Evolutionary conservation across 2,797 vertebrate genomes (phyloP), one percentile per base, ranked within the genome.

Genomic region (Kryptopterus vitreolus): DNA sequence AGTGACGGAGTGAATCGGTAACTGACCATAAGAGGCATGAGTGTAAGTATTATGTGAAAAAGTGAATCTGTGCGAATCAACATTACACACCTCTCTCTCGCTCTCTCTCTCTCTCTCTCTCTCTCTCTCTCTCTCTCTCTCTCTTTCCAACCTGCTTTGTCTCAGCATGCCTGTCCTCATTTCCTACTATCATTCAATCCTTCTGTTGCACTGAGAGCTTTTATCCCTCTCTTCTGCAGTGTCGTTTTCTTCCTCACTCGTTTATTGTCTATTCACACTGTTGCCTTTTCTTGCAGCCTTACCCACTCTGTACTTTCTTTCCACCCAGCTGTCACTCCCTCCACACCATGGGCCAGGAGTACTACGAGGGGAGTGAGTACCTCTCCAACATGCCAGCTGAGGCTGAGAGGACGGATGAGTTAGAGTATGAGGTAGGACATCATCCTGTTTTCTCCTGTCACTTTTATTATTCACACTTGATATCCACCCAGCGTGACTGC

Each of bases 341-440:
- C 84, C 97, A 97, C 83, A 96, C 95, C 9, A 92, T 94, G 94
- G 96, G 96, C 77, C 96, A 95, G 87, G 96, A 98, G 83, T 98
- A 95, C 92, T 98, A 95, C 80, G 97, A 97, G 82, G 95, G 95
- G 87, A 95, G 94, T 1, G 96, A 96, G 89, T 98, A 95, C 89
- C 94, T 98, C 84, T 95, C 97, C 88, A 95, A 93, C 83, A 87
- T 96, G 88, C 95, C 94, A 57, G 94, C 91, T 63, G 96, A 97
- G 72, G 95, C 89, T 81, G 96, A 98, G 82, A 95, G 96, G 93
- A 89, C 92, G 15, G 97, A 98, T 66, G 97, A 99, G 87, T 96
- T 98, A 80, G 97, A 99, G 85, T 99, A 97, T 18, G 97, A 99
- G 96, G 98, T 98, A 94, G 93, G 94, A 87, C 76, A 65, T 53